Base-by-base conservation (phyloP, 2,888 invertebrate genomes). In the Cantharis flavilabris region DNA sequence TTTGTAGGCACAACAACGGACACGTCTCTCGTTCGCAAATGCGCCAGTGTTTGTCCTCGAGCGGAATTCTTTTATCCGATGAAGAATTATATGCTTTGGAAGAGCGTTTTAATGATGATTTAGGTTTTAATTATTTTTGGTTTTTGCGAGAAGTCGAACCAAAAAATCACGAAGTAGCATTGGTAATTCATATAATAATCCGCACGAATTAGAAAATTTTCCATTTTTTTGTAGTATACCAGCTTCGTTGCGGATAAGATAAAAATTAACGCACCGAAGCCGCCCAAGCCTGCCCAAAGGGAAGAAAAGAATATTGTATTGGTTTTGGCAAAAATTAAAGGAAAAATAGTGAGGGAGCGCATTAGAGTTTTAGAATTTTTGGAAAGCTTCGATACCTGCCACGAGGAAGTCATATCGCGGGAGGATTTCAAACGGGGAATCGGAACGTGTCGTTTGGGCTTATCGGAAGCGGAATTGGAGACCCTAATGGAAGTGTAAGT, bases 271-370 rank as follows among this genome's bases (percentile, higher is more conserved):
- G 83, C 84, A 3, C 87, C 87, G 62, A 85, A 83, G 72, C 79
- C 83, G 9, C 83, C 83, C 70, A 83, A 84, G 74, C 83, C 84
- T 73, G 81, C 86, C 0, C 83, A 84, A 18, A 83, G 87, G 30
- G 88, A 89, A 33, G 92, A 94, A 84, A 91, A 90, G 0, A 92
- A 94, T 85, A 93, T 95, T 80, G 92, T 94, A 65, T 90, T 92
- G 82, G 92, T 95, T 79, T 89, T 95, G 73, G 94, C 94, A 16
- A 94, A 94, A 88, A 92, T 94, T 81, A 95, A 95, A 87, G 92
- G 93, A 30, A 93, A 93, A 89, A 91, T 93, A 72, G 92, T 94
- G 1, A 90, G 93, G 63, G 94, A 93, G 80, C 90, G 94, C 64
- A 88, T 94, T 3, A 88, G 93, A 63, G 91, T 93, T 9, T 87